Percentiles rank a stretch among this genome's conserved stretches.
These are phyloP conservation scores for Clitarchus hookeri DNA, from an alignment of 2,888 invertebrate species.

Conservation along the genomic window DNA sequence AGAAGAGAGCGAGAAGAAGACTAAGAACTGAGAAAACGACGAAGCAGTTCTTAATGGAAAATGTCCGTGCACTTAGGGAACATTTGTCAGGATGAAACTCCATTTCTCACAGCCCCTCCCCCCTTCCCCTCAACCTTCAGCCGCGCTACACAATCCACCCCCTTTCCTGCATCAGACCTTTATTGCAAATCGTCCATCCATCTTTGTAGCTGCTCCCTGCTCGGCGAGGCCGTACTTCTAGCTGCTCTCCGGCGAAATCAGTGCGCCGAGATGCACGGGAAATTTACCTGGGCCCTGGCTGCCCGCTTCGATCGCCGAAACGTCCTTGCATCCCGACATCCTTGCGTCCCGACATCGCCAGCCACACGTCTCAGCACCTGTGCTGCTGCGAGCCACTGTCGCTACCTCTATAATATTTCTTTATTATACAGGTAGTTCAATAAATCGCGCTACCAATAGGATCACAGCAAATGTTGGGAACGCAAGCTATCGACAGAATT, in stretches of 20 bases:
- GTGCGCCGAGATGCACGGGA: background rate
- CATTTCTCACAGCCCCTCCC: conserved; percentile 3
- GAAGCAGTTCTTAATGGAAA: conserved; percentile 34
- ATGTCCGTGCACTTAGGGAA: conserved; percentile 36
- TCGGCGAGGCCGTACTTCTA: background rate
- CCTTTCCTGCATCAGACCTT: conserved; percentile 19
- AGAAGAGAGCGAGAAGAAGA: background rate
- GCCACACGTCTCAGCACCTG: too few relatives aligned
- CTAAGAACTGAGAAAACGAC: conserved; percentile 12
- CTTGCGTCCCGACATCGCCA: too few relatives aligned
- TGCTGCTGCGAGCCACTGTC: too few relatives aligned
- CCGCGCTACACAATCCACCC: conserved; percentile 20
- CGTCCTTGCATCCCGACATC: too few relatives aligned
- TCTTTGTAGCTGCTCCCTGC: conserved; percentile 18
- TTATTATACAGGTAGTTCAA: too few relatives aligned
- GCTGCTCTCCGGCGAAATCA: background rate
- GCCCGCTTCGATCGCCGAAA: too few relatives aligned
- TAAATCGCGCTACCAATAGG: too few relatives aligned
- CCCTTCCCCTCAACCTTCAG: background rate
- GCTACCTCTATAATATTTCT: too few relatives aligned
- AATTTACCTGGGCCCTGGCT: background rate
- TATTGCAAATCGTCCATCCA: conserved; percentile 24
- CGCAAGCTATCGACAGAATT: too few relatives aligned
- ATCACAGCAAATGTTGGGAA: too few relatives aligned
- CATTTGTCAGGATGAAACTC: conserved; percentile 36